These are phyloP conservation scores for Patella pellucida DNA, from an alignment of 2,888 invertebrate species.

Conservation along the genomic window DNA sequence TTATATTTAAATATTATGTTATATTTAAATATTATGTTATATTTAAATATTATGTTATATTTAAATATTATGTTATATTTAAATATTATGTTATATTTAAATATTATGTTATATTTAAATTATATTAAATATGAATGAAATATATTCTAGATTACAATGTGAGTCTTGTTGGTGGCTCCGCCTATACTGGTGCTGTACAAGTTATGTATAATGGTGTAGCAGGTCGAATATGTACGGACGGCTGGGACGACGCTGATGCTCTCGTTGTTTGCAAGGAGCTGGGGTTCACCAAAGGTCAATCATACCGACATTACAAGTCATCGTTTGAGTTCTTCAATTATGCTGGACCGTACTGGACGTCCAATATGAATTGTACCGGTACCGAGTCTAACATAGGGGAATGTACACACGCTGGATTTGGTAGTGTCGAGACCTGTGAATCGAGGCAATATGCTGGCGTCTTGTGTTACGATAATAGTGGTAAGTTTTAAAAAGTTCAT, in stretches of 20 bases:
- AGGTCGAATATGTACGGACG: constrained; percentile 54
- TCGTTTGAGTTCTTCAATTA: constrained; percentile 40
- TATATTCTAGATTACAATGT: constrained; percentile 44
- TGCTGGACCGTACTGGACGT: constrained; percentile 76
- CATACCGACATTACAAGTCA: constrained; percentile 55
- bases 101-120: too few species aligned
- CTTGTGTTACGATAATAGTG: constrained; percentile 50
- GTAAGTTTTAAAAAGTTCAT: constrained; percentile 31
- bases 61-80: too few species aligned
- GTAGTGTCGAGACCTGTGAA: constrained; percentile 49
- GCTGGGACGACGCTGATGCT: constrained; percentile 54
- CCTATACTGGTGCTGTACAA: constrained; percentile 43
- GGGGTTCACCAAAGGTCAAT: constrained; percentile 43
- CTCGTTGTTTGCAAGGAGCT: constrained; percentile 49
- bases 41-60: too few species aligned
- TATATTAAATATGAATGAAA: background rate
- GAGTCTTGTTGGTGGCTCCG: constrained; percentile 26
- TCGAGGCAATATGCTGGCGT: constrained; percentile 52
- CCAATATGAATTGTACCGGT: constrained; percentile 50
- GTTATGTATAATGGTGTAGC: constrained; percentile 45
- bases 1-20: too few species aligned
- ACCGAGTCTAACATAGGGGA: constrained; percentile 44
- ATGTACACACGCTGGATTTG: constrained; percentile 49
- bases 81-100: too few species aligned
- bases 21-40: too few species aligned